Percentiles rank a stretch among this genome's conserved stretches.
Conservation (phyloP, 2,888 invertebrate genomes). For the Xanthia icteritia region DNA sequence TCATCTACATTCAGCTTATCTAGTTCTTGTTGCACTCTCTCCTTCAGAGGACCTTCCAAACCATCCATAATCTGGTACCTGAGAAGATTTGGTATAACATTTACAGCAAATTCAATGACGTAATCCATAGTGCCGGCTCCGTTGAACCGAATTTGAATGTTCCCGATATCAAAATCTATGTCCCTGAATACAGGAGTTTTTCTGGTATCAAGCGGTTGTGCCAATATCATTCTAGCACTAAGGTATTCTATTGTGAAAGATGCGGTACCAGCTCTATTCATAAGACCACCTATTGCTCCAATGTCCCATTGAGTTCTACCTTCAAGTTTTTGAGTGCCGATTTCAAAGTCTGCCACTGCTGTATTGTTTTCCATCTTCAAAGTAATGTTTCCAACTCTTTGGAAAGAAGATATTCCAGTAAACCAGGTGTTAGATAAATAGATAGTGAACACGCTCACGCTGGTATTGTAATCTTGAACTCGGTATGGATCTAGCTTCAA, state of each 20-base stretch:
- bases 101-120: constrained; percentile 94
- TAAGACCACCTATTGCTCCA: constrained; percentile 92
- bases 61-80: constrained; percentile 97
- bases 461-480: constrained; percentile 93
- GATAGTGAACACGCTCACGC: constrained; percentile 92
- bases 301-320: constrained; percentile 95
- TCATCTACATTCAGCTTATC: constrained; percentile 94
- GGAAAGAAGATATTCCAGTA: constrained; percentile 94
- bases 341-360: constrained; percentile 91
- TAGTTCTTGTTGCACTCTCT: constrained; percentile 93
- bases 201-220: constrained; percentile 94
- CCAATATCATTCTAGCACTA: constrained; percentile 92
- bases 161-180: constrained; percentile 94
- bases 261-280: constrained; percentile 93
- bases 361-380: constrained; percentile 93
- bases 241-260: constrained; percentile 95
- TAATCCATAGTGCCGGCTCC: constrained; percentile 97
- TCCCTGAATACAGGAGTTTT: constrained; percentile 93
- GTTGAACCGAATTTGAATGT: constrained; percentile 95
- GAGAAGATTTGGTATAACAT: constrained; percentile 95
- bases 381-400: constrained; percentile 94
- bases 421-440: constrained; percentile 94
- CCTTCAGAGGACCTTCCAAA: constrained; percentile 93
- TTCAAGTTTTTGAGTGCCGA: constrained; percentile 94
- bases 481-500: constrained; percentile 94